phyloP scores from a whole-genome alignment of 64 coral and sea anemone genomes.

The Actinia tenebrosa region DNA sequence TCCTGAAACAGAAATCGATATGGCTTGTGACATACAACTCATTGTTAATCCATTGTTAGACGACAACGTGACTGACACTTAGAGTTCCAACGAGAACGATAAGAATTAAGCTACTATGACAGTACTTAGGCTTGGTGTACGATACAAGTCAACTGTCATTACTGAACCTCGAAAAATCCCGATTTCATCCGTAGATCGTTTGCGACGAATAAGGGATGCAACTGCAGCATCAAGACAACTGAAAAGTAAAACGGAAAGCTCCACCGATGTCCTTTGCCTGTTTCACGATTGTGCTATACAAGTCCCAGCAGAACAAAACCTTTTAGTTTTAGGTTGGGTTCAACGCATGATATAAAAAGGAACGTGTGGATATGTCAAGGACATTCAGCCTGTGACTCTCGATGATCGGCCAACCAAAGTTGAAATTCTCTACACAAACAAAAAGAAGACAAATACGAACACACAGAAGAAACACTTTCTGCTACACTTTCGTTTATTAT shows the following conservation, averaged over 20 bases:
- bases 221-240: not conserved
- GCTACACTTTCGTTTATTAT: not conserved
- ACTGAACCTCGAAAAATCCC: constrained; percentile 43
- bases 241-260: constrained; percentile 7
- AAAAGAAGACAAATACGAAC: constrained; percentile 3
- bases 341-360: constrained; percentile 8
- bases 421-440: constrained; percentile 6
- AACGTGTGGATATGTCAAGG: constrained; percentile 14
- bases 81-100: too few species aligned
- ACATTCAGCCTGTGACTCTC: constrained; percentile 32
- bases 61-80: too few species aligned
- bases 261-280: constrained; percentile 23
- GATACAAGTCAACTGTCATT: constrained; percentile 28
- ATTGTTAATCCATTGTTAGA: too few species aligned
- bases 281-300: constrained; percentile 53
- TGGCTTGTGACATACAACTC: too few species aligned
- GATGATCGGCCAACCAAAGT: constrained; percentile 12
- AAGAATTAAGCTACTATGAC: constrained; percentile 22
- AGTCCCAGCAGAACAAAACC: not conserved
- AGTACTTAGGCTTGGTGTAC: constrained; percentile 40
- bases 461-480: constrained; percentile 9
- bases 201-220: constrained; percentile 31
- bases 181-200: constrained; percentile 23
- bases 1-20: constrained; percentile 17
- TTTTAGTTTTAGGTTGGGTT: constrained; percentile 28